These are phyloP conservation scores for Callyntrura guangdongensis DNA, from an alignment of 2,888 invertebrate genomes.

Conservation along the genomic window DNA sequence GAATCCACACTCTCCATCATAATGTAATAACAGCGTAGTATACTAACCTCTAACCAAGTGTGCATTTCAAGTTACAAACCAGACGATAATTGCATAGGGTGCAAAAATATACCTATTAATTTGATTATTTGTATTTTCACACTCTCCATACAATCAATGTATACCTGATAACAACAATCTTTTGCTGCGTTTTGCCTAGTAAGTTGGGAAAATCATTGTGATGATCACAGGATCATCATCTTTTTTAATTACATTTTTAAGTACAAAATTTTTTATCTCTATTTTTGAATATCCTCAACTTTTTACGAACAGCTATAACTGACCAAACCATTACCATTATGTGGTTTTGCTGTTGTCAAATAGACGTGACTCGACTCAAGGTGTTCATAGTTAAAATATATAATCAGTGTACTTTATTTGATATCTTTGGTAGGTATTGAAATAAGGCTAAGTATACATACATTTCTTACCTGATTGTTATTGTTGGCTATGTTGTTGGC, in stretches of 20 bases:
- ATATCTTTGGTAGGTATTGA: background rate
- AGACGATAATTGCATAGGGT: background rate
- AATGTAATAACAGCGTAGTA: background rate
- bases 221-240: slow-evolving; percentile 23
- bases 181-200: background rate
- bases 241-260: slow-evolving; percentile 63
- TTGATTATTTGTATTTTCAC: slow-evolving; percentile 67
- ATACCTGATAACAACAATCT: background rate
- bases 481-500: slow-evolving; percentile 76
- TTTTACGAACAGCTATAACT: background rate
- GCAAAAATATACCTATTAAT: slow-evolving; percentile 28
- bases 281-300: slow-evolving; percentile 51
- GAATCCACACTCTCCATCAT: background rate
- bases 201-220: slow-evolving; percentile 2
- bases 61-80: background rate
- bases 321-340: no score
- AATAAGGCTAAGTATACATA: background rate
- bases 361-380: slow-evolving; percentile 36
- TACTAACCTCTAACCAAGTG: slow-evolving; percentile 9
- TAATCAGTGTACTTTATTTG: slow-evolving; percentile 33
- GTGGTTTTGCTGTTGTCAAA: background rate
- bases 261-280: background rate
- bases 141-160: slow-evolving; percentile 39
- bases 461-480: slow-evolving; percentile 73
- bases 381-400: no score